Conservation (phyloP, 2,113 vertebrate genomes). For the Speoplatyrhinus poulsoni region DNA sequence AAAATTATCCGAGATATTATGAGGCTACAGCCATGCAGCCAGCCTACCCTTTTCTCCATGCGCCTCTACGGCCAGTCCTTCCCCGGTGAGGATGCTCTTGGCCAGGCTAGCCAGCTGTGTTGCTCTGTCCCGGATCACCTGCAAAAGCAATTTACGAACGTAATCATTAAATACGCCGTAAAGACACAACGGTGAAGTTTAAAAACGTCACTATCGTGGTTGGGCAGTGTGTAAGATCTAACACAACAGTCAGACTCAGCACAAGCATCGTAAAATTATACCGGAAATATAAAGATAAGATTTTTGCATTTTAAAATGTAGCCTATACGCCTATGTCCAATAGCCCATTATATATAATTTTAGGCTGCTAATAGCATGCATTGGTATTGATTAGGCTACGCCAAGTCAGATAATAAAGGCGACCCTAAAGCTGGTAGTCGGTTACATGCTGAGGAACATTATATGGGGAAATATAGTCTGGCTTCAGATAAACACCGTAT, state of each 20-base stretch:
- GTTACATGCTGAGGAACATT: slow-evolving; percentile 31
- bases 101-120: slow-evolving; percentile 57
- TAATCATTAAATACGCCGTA: slow-evolving; percentile 4
- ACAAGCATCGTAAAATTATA: no score
- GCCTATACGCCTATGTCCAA: no score
- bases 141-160: slow-evolving; percentile 33
- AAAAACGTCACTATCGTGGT: slow-evolving; percentile 1
- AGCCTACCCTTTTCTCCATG: slow-evolving; percentile 76
- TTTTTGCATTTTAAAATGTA: no score
- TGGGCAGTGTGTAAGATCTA: background rate
- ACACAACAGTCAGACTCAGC: slow-evolving; percentile 31
- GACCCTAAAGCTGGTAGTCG: slow-evolving; percentile 32
- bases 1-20: background rate
- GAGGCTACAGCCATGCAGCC: background rate
- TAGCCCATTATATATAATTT: no score
- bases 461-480: background rate
- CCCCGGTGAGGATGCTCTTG: slow-evolving; percentile 55
- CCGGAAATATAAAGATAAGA: no score
- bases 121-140: slow-evolving; percentile 47
- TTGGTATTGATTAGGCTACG: slow-evolving; percentile 9
- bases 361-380: background rate
- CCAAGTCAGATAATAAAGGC: slow-evolving; percentile 41
- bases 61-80: slow-evolving; percentile 64
- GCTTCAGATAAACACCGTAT: slow-evolving; percentile 31
- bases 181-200: slow-evolving; percentile 22